phyloP scores from a whole-genome alignment of 2,113 vertebrate species.

The Passer domesticus region DNA sequence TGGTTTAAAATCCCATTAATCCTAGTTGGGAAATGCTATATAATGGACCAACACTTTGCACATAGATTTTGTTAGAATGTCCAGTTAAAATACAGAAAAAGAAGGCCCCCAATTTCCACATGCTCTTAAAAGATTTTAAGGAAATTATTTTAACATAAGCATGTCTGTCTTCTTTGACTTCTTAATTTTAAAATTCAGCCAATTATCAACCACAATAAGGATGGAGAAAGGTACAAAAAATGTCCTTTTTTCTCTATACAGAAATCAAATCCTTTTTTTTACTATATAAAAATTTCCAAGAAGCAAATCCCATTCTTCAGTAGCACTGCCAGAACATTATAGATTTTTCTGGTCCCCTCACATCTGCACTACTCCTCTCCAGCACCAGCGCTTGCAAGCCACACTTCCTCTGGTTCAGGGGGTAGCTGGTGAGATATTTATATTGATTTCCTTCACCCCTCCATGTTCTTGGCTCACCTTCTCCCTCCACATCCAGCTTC shows the following conservation, averaged over 20 bases:
- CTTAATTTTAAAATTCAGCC: background rate
- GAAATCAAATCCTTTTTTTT: background rate
- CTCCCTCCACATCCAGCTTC: background rate
- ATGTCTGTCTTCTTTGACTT: background rate
- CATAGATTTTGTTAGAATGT: background rate
- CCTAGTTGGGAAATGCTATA: background rate
- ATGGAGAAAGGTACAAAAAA: background rate
- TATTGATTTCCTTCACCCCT: background rate
- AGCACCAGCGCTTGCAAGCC: background rate
- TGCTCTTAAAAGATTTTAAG: background rate
- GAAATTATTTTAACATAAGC: background rate
- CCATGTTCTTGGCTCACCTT: background rate
- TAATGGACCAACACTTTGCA: background rate
- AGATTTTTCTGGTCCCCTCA: background rate
- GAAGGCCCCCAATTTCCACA: background rate
- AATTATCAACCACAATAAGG: background rate
- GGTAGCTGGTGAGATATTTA: background rate
- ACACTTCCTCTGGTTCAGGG: background rate
- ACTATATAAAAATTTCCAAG: background rate
- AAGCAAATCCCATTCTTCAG: background rate
- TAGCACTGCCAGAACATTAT: background rate
- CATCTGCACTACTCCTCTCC: background rate
- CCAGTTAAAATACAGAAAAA: background rate
- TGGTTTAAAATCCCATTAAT: background rate
- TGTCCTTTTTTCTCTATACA: background rate